These are phyloP conservation scores for Magallana gigas DNA, from an alignment of 1,140 invertebrate genomes.

Conservation along the genomic window DNA sequence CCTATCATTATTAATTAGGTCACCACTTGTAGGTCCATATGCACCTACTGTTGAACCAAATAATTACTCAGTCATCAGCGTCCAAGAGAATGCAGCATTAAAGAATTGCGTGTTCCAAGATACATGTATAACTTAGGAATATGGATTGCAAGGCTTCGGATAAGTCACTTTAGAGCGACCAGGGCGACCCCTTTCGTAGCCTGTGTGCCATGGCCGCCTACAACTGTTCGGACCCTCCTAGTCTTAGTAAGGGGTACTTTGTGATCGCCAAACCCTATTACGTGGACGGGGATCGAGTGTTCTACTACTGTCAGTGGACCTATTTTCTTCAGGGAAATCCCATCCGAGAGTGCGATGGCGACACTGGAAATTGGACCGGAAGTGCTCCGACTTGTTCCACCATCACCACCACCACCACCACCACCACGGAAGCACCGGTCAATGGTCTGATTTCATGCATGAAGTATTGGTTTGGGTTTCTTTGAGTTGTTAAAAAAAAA, in stretches of 20 bases:
- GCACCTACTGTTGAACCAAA: too few relatives aligned
- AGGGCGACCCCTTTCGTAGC: too few relatives aligned
- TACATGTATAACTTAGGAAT: too few relatives aligned
- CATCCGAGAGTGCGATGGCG: conserved; percentile 20
- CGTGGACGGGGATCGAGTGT: conserved; percentile 15
- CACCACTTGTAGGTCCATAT: background rate
- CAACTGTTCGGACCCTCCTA: conserved; percentile 14
- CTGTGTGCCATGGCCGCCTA: background rate
- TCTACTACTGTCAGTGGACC: conserved; percentile 11
- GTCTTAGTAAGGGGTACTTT: conserved; percentile 12
- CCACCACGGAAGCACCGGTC: background rate
- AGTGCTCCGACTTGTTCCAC: background rate
- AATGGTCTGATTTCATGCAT: background rate
- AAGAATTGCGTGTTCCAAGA: too few relatives aligned
- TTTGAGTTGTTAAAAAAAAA: background rate
- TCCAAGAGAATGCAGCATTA: too few relatives aligned
- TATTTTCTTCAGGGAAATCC: conserved; percentile 32
- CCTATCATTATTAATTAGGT: background rate
- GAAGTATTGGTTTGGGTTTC: background rate
- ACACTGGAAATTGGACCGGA: conserved; percentile 40
- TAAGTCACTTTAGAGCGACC: too few relatives aligned
- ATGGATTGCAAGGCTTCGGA: too few relatives aligned
- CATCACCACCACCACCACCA: conserved; percentile 16
- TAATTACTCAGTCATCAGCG: too few relatives aligned
- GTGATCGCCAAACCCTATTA: conserved; percentile 41